These are phyloP conservation scores for Euura saliciscinereae DNA, from an alignment of 1,140 invertebrate species.

Conservation along the genomic window DNA sequence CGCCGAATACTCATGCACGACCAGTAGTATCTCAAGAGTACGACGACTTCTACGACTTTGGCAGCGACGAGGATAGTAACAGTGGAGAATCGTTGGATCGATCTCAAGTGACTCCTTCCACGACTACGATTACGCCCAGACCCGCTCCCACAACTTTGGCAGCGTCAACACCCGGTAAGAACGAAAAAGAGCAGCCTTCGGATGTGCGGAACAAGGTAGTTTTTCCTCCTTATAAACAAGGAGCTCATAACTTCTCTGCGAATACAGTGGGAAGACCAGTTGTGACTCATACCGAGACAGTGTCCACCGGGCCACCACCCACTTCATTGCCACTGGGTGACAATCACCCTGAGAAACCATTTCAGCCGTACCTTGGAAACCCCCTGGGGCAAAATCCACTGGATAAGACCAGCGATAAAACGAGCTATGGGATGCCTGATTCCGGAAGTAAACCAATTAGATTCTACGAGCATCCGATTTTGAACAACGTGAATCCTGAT, in stretches of 20 bases:
- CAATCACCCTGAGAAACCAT: conserved; percentile 41
- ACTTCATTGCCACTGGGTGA: conserved; percentile 50
- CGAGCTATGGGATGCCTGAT: conserved; percentile 30
- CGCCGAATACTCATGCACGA: background rate
- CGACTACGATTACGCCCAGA: background rate
- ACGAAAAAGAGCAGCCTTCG: no score
- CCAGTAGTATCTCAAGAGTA: background rate
- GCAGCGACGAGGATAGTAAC: conserved; percentile 30
- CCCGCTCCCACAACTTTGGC: background rate
- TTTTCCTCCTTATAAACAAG: conserved; percentile 15
- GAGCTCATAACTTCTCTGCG: conserved; percentile 33
- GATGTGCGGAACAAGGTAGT: background rate
- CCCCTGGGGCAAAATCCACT: conserved; percentile 38
- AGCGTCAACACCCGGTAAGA: background rate
- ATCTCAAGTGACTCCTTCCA: background rate
- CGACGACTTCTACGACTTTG: conserved; percentile 43
- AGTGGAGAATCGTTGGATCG: background rate
- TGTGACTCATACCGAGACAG: background rate
- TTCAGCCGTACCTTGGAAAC: conserved; percentile 45
- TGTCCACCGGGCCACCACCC: conserved; percentile 25
- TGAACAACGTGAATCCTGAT: conserved; percentile 14
- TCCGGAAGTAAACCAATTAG: conserved; percentile 19
- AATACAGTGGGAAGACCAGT: conserved; percentile 35
- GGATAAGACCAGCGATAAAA: conserved; percentile 26
- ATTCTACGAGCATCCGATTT: conserved; percentile 45